Percentiles rank a stretch among this genome's conserved stretches.
phyloP scores from a whole-genome alignment of 2,113 vertebrate genomes.

The Andinoacara biseriatus region DNA sequence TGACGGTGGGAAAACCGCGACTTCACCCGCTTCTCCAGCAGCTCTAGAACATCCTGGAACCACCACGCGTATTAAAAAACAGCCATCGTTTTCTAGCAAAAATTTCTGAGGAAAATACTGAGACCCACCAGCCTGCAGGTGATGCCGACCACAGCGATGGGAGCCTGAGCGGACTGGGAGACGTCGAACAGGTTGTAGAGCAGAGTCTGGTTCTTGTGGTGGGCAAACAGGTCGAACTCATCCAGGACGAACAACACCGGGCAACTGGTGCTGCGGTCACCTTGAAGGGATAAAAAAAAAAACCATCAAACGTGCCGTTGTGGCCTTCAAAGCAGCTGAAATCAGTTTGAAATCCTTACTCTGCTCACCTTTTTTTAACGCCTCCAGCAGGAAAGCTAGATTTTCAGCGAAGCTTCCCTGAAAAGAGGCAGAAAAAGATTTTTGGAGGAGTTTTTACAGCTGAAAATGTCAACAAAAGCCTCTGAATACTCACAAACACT shows the following conservation, averaged over 20 bases:
- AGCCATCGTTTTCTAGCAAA: neutral
- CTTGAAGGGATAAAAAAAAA: constrained; percentile 64
- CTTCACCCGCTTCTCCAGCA: constrained; percentile 97
- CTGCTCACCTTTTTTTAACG: constrained; percentile 89
- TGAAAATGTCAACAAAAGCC: neutral
- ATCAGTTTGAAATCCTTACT: neutral
- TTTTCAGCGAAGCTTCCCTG: constrained; percentile 99
- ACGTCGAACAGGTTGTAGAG: constrained; percentile 97
- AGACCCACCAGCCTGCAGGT: constrained; percentile 91
- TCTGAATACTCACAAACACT: constrained; percentile 91
- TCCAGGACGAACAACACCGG: constrained; percentile 93
- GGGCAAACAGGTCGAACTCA: constrained; percentile 96
- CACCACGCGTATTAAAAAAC: no score
- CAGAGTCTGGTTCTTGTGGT: constrained; percentile 97
- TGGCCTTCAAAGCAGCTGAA: neutral
- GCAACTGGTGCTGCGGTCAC: constrained; percentile 87
- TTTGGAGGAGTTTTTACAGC: neutral
- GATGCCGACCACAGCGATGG: constrained; percentile 90
- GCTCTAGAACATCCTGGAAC: constrained; percentile 92
- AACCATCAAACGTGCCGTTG: neutral
- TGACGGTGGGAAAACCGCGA: constrained; percentile 97
- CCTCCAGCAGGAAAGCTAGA: constrained; percentile 91
- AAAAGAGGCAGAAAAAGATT: neutral
- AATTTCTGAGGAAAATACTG: neutral
- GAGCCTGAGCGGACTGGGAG: constrained; percentile 95